A percentile compares a stretch with the other conserved stretches of the same genome.
Evolutionary conservation across 2,113 vertebrate genomes (phyloP).

Genomic region (Cheilinus undulatus): DNA sequence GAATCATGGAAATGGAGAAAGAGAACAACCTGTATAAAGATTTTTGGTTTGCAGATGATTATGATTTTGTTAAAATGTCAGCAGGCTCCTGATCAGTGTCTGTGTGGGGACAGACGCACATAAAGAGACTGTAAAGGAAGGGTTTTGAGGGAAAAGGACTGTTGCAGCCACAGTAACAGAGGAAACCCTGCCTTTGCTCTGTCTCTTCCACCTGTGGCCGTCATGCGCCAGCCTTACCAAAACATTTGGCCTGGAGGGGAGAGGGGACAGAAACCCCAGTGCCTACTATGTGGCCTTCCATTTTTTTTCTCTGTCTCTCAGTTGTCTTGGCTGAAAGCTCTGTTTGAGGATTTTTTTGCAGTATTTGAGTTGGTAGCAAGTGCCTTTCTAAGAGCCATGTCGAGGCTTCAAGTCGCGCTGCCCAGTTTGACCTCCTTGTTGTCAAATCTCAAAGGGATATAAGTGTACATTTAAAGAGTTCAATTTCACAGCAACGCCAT

Average conservation of each 20-base stretch:
- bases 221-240: constrained; percentile 82
- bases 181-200: constrained; percentile 71
- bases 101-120: constrained; percentile 38
- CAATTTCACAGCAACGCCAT: constrained; percentile 80
- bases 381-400: constrained; percentile 90
- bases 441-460: constrained; percentile 80
- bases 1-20: constrained; percentile 54
- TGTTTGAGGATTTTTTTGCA: constrained; percentile 80
- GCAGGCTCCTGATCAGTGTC: constrained; percentile 66
- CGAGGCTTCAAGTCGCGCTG: constrained; percentile 79
- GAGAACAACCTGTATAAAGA: constrained; percentile 79
- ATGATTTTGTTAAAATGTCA: constrained; percentile 76
- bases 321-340: constrained; percentile 71
- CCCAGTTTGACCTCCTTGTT: constrained; percentile 82
- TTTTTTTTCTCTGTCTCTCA: constrained; percentile 61
- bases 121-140: constrained; percentile 45
- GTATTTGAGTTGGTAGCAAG: constrained; percentile 94
- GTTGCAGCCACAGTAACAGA: constrained; percentile 52
- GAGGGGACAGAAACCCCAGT: constrained; percentile 76
- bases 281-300: constrained; percentile 90
- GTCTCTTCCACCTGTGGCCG: constrained; percentile 72
- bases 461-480: constrained; percentile 71
- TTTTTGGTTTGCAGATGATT: constrained; percentile 85
- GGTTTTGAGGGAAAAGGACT: constrained; percentile 51
- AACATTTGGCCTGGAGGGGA: constrained; percentile 78